Evolutionary conservation across 1,140 invertebrate genomes (phyloP).

Genomic region (Anastatus disparis): DNA sequence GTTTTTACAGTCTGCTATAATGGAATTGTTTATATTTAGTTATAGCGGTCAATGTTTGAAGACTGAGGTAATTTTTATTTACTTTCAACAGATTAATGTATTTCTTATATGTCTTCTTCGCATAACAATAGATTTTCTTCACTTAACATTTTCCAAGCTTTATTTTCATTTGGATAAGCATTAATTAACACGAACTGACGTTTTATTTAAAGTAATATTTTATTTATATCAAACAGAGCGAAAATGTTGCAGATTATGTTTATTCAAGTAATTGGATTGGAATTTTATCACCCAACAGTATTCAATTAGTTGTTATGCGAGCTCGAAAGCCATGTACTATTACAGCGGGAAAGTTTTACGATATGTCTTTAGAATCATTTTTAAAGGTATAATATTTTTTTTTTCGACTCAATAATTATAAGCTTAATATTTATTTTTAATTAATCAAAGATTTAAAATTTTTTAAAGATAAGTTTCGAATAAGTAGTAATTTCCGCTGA

Average conservation of each 20-base stretch:
- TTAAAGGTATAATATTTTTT: slow-evolving; percentile 16
- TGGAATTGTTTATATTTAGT: slow-evolving; percentile 58
- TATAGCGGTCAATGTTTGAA: slow-evolving; percentile 52
- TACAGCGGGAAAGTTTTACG: slow-evolving; percentile 55
- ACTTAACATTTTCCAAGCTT: not conserved
- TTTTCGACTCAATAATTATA: too few relatives aligned
- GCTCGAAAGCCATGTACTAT: slow-evolving; percentile 47
- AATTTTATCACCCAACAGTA: slow-evolving; percentile 23
- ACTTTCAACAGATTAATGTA: not conserved
- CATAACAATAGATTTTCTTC: too few relatives aligned
- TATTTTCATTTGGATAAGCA: not conserved
- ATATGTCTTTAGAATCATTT: slow-evolving; percentile 46
- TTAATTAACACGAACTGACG: not conserved
- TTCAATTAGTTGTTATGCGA: slow-evolving; percentile 51
- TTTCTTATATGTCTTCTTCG: too few relatives aligned
- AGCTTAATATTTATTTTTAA: not conserved
- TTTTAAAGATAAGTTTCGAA: too few relatives aligned
- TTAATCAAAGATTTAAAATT: too few relatives aligned
- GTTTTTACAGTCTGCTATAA: slow-evolving; percentile 49
- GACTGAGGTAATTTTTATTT: slow-evolving; percentile 43
- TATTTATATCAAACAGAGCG: slow-evolving; percentile 43
- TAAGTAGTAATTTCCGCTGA: too few relatives aligned
- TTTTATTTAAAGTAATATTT: not conserved
- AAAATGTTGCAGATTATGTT: slow-evolving; percentile 43
- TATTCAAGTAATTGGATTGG: slow-evolving; percentile 49